Conservation (phyloP, 2,888 invertebrate genomes). For the Tetragonula carbonaria region DNA sequence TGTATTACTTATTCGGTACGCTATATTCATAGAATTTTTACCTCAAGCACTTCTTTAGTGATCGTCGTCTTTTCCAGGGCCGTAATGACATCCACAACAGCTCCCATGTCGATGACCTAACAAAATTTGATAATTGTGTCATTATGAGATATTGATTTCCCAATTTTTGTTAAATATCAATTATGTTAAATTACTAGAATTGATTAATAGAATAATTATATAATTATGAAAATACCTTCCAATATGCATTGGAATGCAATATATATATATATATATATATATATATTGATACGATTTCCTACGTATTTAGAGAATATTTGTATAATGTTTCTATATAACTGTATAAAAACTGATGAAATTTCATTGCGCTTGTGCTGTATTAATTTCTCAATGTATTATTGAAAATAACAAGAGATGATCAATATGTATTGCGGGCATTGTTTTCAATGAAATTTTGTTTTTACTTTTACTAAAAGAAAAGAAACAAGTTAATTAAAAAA, state of each 20-base stretch:
- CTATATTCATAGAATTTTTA: conserved; percentile 78
- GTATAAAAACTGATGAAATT: neutral
- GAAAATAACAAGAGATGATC: conserved; percentile 11
- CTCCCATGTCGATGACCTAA: conserved; percentile 97
- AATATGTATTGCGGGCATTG: neutral
- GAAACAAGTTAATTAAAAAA: neutral
- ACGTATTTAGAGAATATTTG: neutral
- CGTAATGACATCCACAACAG: conserved; percentile 96
- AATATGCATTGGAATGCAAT: neutral
- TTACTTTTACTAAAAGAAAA: neutral
- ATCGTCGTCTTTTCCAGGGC: conserved; percentile 95
- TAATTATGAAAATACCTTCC: neutral
- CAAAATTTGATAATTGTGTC: conserved; percentile 62
- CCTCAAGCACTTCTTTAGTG: conserved; percentile 96
- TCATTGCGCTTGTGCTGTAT: neutral
- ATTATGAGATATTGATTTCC: neutral
- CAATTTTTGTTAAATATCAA: neutral
- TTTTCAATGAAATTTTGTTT: conserved; percentile 9
- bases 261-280: neutral
- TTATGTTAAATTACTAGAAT: neutral
- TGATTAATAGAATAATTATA: neutral
- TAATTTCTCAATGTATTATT: conserved; percentile 10
- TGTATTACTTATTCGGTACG: neutral
- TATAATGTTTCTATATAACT: neutral
- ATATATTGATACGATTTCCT: neutral